Percentiles rank a stretch among this genome's conserved stretches.
These are phyloP conservation scores for Pseudorhombus dupliciocellatus DNA, from an alignment of 2,113 vertebrate species.

Conservation along the genomic window DNA sequence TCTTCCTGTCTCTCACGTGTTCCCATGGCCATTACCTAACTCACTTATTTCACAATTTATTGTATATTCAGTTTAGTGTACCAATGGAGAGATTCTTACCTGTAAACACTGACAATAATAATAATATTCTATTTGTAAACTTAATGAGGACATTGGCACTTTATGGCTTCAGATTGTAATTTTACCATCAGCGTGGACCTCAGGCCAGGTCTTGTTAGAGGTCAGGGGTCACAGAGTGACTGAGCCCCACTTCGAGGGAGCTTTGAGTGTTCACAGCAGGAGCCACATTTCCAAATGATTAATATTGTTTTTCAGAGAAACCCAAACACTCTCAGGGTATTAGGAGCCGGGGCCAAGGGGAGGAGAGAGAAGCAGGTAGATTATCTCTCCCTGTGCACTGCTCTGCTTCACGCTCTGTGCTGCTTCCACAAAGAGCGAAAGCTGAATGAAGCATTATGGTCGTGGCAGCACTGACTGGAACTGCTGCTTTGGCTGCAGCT, in stretches of 20 bases:
- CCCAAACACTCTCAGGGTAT: constrained; percentile 69
- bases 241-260: constrained; percentile 75
- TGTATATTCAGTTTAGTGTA: too few species aligned
- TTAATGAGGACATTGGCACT: not conserved
- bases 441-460: constrained; percentile 76
- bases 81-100: too few species aligned
- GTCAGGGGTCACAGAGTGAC: constrained; percentile 56
- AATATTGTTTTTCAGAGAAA: constrained; percentile 78
- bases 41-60: too few species aligned
- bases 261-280: constrained; percentile 71
- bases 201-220: constrained; percentile 37
- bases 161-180: not conserved
- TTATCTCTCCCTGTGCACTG: constrained; percentile 55
- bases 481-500: constrained; percentile 71
- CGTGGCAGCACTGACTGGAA: constrained; percentile 72
- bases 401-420: constrained; percentile 59
- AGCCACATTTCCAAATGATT: constrained; percentile 75
- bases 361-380: constrained; percentile 61
- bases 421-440: constrained; percentile 69
- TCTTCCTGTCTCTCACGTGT: too few species aligned
- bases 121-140: too few species aligned
- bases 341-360: constrained; percentile 37
- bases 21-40: too few species aligned
- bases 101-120: too few species aligned
- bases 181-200: constrained; percentile 15